Evolutionary conservation across 1,140 invertebrate species (phyloP).

Genomic region (Microplitis demolitor): DNA sequence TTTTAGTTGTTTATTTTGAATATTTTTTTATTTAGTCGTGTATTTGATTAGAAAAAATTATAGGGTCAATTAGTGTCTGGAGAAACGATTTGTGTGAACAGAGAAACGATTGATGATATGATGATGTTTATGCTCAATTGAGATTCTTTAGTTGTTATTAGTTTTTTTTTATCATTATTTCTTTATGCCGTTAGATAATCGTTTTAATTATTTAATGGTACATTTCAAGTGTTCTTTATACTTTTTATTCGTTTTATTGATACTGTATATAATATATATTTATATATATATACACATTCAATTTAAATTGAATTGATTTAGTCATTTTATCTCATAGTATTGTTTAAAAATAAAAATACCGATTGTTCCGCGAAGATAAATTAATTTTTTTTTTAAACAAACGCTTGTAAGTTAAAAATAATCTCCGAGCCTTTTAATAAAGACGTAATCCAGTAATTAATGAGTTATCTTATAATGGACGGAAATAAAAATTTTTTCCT

Average conservation of each 20-base stretch:
- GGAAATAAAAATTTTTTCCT: conserved; percentile 9
- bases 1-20: neutral
- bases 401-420: neutral
- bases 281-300: too few species aligned
- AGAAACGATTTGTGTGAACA: conserved; percentile 8
- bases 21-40: neutral
- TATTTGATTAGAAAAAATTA: conserved; percentile 13
- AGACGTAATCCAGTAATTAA: conserved; percentile 3
- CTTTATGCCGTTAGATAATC: neutral
- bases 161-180: neutral
- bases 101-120: neutral
- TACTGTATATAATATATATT: too few species aligned
- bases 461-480: neutral
- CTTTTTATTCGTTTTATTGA: neutral
- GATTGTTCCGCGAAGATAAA: neutral
- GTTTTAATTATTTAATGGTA: too few species aligned
- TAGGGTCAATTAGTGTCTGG: conserved; percentile 18
- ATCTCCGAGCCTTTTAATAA: neutral
- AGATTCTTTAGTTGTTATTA: neutral
- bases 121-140: conserved; percentile 7
- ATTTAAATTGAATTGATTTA: neutral
- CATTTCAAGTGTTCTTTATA: too few species aligned
- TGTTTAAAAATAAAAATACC: neutral
- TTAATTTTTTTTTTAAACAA: neutral
- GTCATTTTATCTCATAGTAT: neutral